Conservation (phyloP, 2,797 vertebrate genomes). For the Pipistrellus pipistrellus region DNA sequence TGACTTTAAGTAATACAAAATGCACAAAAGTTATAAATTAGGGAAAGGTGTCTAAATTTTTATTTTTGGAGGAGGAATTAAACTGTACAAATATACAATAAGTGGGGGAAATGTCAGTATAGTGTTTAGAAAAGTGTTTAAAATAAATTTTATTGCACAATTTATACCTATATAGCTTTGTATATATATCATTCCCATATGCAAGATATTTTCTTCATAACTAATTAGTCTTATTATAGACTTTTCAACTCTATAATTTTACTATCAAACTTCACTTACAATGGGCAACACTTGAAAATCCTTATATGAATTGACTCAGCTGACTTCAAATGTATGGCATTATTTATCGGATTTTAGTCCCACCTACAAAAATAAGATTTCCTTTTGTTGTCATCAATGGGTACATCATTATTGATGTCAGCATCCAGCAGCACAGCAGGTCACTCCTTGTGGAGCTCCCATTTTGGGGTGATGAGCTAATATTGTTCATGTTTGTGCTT, state of each 20-base stretch:
- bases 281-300: not conserved
- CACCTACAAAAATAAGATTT: constrained; percentile 46
- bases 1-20: constrained; percentile 38
- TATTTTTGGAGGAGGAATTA: constrained; percentile 38
- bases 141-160: constrained; percentile 36
- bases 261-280: not conserved
- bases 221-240: not conserved
- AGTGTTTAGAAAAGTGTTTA: not conserved
- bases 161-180: constrained; percentile 4
- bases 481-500: not conserved
- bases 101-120: not conserved
- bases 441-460: not conserved
- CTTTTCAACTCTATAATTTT: not conserved
- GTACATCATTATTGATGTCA: not conserved
- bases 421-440: not conserved
- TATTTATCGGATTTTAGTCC: not conserved
- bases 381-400: not conserved
- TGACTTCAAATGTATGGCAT: not conserved
- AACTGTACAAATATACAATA: constrained; percentile 21
- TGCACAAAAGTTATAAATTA: constrained; percentile 58
- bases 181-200: not conserved
- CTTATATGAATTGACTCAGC: not conserved
- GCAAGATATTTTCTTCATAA: constrained; percentile 15
- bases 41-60: constrained; percentile 17
- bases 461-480: not conserved